phyloP scores from a whole-genome alignment of 2,113 vertebrate genomes.

The Carettochelys insculpta region DNA sequence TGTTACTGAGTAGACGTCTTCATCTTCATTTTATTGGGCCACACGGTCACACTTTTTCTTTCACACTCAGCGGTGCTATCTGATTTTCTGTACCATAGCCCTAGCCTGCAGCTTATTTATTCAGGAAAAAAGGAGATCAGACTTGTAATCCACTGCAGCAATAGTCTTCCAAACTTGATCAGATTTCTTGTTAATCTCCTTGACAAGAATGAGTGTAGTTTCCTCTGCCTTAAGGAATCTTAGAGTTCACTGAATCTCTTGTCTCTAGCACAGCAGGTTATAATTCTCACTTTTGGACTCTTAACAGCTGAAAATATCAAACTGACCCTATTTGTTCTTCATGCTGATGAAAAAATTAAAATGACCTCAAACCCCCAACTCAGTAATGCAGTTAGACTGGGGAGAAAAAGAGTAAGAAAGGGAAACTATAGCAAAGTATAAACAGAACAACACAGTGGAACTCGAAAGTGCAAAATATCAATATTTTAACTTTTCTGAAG shows the following conservation, averaged over 20 bases:
- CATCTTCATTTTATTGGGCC: slow-evolving; percentile 40
- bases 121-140: slow-evolving; percentile 61
- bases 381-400: rapidly evolving
- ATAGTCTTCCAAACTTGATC: slow-evolving; percentile 64
- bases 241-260: slow-evolving; percentile 35
- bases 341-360: slow-evolving; percentile 22
- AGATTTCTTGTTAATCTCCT: slow-evolving; percentile 69
- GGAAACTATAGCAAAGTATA: background rate
- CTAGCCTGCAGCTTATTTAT: slow-evolving; percentile 66
- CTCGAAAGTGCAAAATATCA: background rate
- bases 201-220: slow-evolving; percentile 58
- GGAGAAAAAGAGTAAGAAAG: slow-evolving; percentile 6
- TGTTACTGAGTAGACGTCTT: slow-evolving; percentile 18
- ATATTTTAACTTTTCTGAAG: background rate
- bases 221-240: slow-evolving; percentile 54
- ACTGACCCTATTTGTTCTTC: slow-evolving; percentile 35
- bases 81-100: slow-evolving; percentile 50
- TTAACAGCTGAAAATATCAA: slow-evolving; percentile 18
- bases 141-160: slow-evolving; percentile 71
- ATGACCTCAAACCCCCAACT: slow-evolving; percentile 12
- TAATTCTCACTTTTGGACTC: slow-evolving; percentile 54
- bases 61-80: slow-evolving; percentile 45
- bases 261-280: slow-evolving; percentile 3
- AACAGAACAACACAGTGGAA: rapidly evolving
- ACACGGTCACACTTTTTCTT: slow-evolving; percentile 39